Percentiles rank a stretch among this genome's conserved stretches.
phyloP scores from a whole-genome alignment of 2,888 invertebrate genomes.

The Zeuzera pyrina region DNA sequence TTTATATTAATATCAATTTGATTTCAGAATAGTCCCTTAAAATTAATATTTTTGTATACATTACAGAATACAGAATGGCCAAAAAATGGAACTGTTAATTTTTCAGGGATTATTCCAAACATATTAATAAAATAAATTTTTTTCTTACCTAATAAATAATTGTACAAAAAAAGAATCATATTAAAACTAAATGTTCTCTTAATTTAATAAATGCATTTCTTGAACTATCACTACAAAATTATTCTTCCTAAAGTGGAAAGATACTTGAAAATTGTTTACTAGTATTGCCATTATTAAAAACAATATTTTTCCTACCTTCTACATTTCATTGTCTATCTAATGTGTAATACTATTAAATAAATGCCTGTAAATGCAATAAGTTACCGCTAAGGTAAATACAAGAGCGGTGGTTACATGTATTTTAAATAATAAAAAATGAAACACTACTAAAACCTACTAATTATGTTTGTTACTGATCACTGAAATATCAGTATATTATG shows the following conservation, averaged over 20 bases:
- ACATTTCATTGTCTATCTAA: constrained; percentile 1
- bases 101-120: constrained; percentile 63
- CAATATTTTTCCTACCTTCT: constrained; percentile 2
- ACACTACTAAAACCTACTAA: too few relatives aligned
- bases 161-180: constrained; percentile 42
- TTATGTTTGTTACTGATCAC: too few relatives aligned
- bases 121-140: constrained; percentile 22
- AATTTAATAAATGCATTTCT: constrained; percentile 50
- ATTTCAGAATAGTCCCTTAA: constrained; percentile 64
- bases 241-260: too few relatives aligned
- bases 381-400: constrained; percentile 55
- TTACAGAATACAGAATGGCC: too few relatives aligned
- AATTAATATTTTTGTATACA: constrained; percentile 16
- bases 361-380: constrained; percentile 55
- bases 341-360: constrained; percentile 14
- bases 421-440: constrained; percentile 13
- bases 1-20: too few relatives aligned
- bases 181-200: constrained; percentile 14
- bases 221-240: constrained; percentile 26
- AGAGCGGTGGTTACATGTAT: constrained; percentile 61
- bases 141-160: too few relatives aligned
- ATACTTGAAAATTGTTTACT: background rate
- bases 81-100: constrained; percentile 16
- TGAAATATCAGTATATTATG: too few relatives aligned
- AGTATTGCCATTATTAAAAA: constrained; percentile 1